A percentile compares a stretch with the other conserved stretches of the same genome.
Conservation (phyloP, 2,113 vertebrate species). For the Paracanthobrama guichenoti region DNA sequence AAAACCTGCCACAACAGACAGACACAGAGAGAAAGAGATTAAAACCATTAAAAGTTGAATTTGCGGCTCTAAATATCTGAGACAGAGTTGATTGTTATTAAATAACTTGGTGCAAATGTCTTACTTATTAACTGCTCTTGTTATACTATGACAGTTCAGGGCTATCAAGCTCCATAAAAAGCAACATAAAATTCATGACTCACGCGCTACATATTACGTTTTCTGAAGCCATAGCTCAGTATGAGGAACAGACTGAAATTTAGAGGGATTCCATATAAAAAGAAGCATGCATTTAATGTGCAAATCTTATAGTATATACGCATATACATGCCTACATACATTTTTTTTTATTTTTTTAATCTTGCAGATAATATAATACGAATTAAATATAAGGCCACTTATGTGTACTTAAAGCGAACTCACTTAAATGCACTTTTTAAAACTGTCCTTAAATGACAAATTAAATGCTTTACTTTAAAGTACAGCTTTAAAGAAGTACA, state of each 20-base stretch:
- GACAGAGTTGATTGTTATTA: background rate
- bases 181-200: background rate
- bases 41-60: slow-evolving; percentile 32
- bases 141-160: background rate
- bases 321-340: too few relatives aligned
- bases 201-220: background rate
- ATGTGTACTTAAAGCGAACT: too few relatives aligned
- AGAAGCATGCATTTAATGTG: background rate
- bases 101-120: background rate
- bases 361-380: too few relatives aligned
- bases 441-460: background rate
- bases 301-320: background rate
- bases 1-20: slow-evolving; percentile 40
- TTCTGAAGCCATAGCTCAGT: background rate
- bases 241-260: background rate
- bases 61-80: slow-evolving; percentile 22
- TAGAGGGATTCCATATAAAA: background rate
- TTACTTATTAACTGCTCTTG: background rate
- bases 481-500: background rate
- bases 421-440: background rate
- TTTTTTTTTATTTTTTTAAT: too few relatives aligned
- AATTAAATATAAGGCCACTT: too few relatives aligned
- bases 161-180: background rate
- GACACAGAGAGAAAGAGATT: slow-evolving; percentile 22
- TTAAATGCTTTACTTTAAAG: too few relatives aligned